Base-by-base conservation (phyloP, 2,888 invertebrate species). In the Drosophila heteroneura region DNA sequence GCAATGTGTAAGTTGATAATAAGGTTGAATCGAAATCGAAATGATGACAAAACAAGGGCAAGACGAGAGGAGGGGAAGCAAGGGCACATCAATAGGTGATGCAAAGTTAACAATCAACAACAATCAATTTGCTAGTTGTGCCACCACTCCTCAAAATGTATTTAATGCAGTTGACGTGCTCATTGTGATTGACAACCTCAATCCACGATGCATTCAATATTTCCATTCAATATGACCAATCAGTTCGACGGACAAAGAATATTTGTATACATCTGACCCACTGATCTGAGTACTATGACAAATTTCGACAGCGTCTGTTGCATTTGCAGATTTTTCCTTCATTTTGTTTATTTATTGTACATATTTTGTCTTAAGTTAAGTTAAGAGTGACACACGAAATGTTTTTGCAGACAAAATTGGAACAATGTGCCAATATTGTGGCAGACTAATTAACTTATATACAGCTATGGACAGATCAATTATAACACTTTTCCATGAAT, bases 381-480 rank as follows among this genome's bases (percentile, higher is more conserved):
- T 81, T 74, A 37, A 14, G 66, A 63, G 47, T 64, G 70, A 53
- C 63, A 67, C 47, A 37, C 54, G 26, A 79, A 66, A 66, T 71
- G 70, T 47, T 60, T 33, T 12, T 41, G 68, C 12, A 69, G 77
- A 82, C 77, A 79, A 83, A 83, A 83, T 75, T 85, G 85, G 83
- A 79, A 83, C 83, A 85, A 83, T 85, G 82, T 85, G 83, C 75
- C 79, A 85, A 62, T 44, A 70, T 68, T 60, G 37, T 30, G 41
- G 16, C 59, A 61, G 60, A 68, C 64, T 37, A 56, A 57, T 44
- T 49, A 44, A 60, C 65, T 49, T 47, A 47, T 44, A 22, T 37
- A 30, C 52, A 54, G 70, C 22, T 39, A 33, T 82, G 19, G 19
- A 19, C 39, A 39, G 39, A 39, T 19, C 19, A 9, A n/a, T 0